These are phyloP conservation scores for Steinernema hermaphroditum DNA, from an alignment of 2,888 invertebrate species.

Conservation along the genomic window DNA sequence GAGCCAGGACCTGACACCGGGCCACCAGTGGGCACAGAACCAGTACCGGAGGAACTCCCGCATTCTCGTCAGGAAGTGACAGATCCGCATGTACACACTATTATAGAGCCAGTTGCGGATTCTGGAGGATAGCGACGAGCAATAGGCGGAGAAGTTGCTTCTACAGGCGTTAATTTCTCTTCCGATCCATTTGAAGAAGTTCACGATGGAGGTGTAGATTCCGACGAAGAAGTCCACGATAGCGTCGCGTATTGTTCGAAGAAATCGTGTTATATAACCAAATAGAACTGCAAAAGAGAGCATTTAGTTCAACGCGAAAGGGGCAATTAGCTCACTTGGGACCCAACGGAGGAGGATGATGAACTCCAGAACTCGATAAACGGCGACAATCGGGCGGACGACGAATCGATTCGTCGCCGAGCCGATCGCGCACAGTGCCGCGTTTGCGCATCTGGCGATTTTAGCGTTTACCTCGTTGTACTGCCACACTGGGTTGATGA, in stretches of 20 bases:
- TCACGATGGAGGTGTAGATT: conserved; percentile 11
- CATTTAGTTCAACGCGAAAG: too few species aligned
- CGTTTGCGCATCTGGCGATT: conserved; percentile 38
- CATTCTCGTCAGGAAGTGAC: not conserved
- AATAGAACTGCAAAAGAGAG: not conserved
- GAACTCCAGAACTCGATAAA: conserved; percentile 55
- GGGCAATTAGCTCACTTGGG: conserved; percentile 48
- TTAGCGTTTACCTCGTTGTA: conserved; percentile 57
- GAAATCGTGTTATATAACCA: not conserved
- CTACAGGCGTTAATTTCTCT: not conserved
- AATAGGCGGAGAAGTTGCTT: not conserved
- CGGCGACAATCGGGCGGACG: conserved; percentile 46
- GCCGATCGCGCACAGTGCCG: conserved; percentile 21
- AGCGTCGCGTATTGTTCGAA: not conserved
- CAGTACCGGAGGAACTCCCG: conserved; percentile 48
- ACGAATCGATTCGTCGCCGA: conserved; percentile 41
- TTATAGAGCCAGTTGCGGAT: not conserved
- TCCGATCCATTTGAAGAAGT: conserved; percentile 13
- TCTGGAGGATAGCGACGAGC: not conserved
- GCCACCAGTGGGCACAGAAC: conserved; percentile 63
- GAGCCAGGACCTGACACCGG: conserved; percentile 49
- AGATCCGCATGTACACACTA: not conserved
- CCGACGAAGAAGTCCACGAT: not conserved
- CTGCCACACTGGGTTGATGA: conserved; percentile 61
- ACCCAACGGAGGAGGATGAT: conserved; percentile 58